A percentile compares a stretch with the other conserved stretches of the same genome.
Conservation (phyloP, 2,113 vertebrate species). For the Circaetus gallicus region DNA sequence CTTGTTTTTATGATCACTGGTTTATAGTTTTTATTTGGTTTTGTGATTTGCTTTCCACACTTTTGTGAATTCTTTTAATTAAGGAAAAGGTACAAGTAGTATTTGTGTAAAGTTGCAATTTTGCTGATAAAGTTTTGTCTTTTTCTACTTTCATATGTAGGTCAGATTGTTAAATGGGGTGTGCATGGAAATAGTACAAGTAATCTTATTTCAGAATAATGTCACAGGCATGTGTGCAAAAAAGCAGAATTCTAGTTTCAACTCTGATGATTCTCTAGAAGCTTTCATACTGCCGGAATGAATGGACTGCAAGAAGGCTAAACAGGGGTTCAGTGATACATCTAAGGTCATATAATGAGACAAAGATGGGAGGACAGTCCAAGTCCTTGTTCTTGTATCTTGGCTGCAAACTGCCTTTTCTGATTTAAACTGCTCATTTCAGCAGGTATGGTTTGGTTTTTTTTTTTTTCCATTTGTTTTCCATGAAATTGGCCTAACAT, state of each 20-base stretch:
- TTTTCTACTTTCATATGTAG: not conserved
- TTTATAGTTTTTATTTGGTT: not conserved
- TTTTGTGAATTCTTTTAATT: not conserved
- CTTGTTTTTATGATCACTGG: not conserved
- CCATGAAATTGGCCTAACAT: not conserved
- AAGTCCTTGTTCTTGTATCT: not conserved
- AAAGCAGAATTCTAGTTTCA: not conserved
- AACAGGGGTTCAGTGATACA: not conserved
- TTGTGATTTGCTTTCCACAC: not conserved
- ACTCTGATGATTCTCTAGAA: not conserved
- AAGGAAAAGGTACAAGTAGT: not conserved
- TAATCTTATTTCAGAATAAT: not conserved
- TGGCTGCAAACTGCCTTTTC: not conserved
- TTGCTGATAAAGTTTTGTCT: not conserved
- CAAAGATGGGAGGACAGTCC: not conserved
- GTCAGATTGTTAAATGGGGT: not conserved
- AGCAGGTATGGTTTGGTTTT: not conserved
- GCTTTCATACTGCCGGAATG: accelerated
- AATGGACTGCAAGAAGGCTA: not conserved
- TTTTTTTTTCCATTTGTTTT: not conserved
- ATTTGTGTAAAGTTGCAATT: not conserved
- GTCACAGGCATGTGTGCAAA: not conserved
- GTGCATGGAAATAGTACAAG: not conserved
- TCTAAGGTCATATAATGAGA: not conserved
- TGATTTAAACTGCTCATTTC: not conserved